Evolutionary conservation across 2,888 invertebrate genomes (phyloP), one percentile per base, ranked within the genome.

Genomic region (Strigamia crassipes): DNA sequence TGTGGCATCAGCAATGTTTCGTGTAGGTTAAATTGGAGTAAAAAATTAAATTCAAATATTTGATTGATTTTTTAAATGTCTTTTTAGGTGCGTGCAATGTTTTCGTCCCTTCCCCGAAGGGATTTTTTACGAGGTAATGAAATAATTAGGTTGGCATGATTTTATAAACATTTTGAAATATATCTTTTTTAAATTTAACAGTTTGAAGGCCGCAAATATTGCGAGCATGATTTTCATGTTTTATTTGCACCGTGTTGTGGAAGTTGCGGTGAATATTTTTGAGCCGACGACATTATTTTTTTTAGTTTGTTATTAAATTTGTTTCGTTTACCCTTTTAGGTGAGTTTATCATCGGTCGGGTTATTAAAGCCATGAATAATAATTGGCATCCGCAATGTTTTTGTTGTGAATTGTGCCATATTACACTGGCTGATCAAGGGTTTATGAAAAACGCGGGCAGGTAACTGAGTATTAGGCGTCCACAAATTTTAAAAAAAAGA

Each of bases 301-400:
- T 38, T 9, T n/a, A 6, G 34, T 42, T 51, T 21, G 15, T 18
- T 73, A 18, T 42, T 61, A 21, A 21, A 23, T 79, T 41, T 84
- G 51, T 79, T 46, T 51, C 81, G 80, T 80, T 85, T 85, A 8
- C 15, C 2, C 27, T 1, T 21, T 56, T 87, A 94, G 94, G 93
- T 31, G 97, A 97, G 89, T 99, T 99, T 88, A 96, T 99, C 83
- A 96, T 99, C 87, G 99, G 99, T 0, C 93, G 99, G 82, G 99
- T 99, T 78, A 99, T 99, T 87, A 99, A 99, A 88, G 99, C 99
- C 0, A 98, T 99, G 97, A 97, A 98, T 87, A 92, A 96, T 42
- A 97, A 96, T 88, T 99, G 99, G 99, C 99, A 99, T 90, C 98
- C 99, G 1, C 92, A 93, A 83, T 99, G 99, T 88, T 99, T 99